Base-by-base conservation (phyloP, 2,113 vertebrate species). In the Epinephelus cyanopodus region DNA sequence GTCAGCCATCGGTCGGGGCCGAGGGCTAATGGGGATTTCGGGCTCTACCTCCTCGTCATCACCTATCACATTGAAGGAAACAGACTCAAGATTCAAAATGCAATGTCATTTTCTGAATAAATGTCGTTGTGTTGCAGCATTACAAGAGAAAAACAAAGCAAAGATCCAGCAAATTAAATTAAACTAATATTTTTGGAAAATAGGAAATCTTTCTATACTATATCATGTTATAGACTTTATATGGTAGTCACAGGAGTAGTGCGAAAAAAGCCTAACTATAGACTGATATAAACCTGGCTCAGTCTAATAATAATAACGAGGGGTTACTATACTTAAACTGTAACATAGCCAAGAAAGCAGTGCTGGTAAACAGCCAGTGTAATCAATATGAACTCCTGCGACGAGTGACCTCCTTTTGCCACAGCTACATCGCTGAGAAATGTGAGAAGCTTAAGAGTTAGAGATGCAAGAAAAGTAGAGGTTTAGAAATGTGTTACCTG, bases 21-120 rank as follows among this genome's bases (percentile, higher is more conserved):
- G 96, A 70, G 98, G 97, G 84, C 97, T 99, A 74, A 96, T 84
- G 0, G 98, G 98, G 75, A 99, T 97, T 86, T 98, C 98, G 9
- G 98, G 98, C 74, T 99, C 98, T 17, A 96, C 97, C 92, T 99
- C 98, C 54, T 99, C 98, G 19, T 99, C 98, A 0, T 99, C 98
- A 81, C 98, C 98, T 96, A 39, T 2, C 27, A 47, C 19, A 72
- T n/a, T 25, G 29, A 60, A 21, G 47, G 18, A 81, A 67, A 29
- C 0, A 60, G 15, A 17, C 1, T 54, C 27, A 37, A 29, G 56
- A 11, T 19, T 39, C 8, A 25, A 39, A 11, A 56, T 33, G 14
- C 19, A 70, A 19, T 53, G 5, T 54, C 13, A 54, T 23, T 11
- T 15, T 19, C 10, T 53, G 37, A 14, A 37, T 61, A 9, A 1